phyloP scores from a whole-genome alignment of 2,113 vertebrate species.

The Corydoras maculifer region DNA sequence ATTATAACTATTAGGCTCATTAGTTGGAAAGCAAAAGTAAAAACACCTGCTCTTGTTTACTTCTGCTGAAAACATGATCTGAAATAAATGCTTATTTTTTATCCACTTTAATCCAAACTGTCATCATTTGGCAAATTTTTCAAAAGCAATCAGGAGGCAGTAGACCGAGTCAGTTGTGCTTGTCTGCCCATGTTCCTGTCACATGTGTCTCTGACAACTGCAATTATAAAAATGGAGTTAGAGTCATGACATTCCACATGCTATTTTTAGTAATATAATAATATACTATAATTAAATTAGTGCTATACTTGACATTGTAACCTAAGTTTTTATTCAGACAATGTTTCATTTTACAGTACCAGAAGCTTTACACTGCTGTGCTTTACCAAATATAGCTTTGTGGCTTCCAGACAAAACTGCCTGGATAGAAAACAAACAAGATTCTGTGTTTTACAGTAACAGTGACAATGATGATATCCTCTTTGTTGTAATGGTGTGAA shows the following conservation, averaged over 20 bases:
- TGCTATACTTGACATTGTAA: background rate
- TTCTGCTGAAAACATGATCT: background rate
- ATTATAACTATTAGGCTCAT: slow-evolving; percentile 27
- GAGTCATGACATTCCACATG: background rate
- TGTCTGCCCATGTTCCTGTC: background rate
- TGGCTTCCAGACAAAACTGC: slow-evolving; percentile 8
- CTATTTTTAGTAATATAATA: background rate
- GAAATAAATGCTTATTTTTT: background rate
- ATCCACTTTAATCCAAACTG: background rate
- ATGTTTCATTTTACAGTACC: background rate
- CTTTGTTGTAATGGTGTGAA: slow-evolving; percentile 29
- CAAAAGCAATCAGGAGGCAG: background rate
- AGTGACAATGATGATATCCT: slow-evolving; percentile 26
- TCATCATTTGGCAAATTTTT: background rate
- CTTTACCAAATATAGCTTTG: background rate
- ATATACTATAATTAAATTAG: background rate
- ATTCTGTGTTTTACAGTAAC: slow-evolving; percentile 1
- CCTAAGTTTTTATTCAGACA: background rate
- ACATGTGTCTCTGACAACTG: background rate
- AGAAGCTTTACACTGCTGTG: background rate
- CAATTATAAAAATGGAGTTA: slow-evolving; percentile 2
- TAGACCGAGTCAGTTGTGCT: background rate
- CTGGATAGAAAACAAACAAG: background rate
- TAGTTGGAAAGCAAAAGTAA: slow-evolving; percentile 19
- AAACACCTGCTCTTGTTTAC: slow-evolving; percentile 5